Evolutionary conservation across 1,140 invertebrate species (phyloP).

Genomic region (Leptinotarsa lineolata): DNA sequence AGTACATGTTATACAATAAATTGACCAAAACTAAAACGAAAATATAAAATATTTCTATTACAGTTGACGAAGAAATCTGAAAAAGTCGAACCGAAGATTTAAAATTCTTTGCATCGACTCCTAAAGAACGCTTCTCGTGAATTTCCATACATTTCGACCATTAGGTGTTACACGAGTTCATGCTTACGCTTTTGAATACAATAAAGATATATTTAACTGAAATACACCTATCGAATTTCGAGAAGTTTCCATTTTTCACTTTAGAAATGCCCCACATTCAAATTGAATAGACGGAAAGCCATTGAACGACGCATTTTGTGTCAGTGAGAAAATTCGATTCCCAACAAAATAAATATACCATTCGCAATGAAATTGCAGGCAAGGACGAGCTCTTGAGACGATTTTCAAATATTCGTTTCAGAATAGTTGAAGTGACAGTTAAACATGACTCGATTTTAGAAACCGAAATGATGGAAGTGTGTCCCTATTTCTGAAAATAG

Average conservation of each 20-base stretch:
- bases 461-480: not conserved
- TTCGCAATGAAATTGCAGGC: not conserved
- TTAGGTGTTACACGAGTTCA: no score
- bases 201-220: not conserved
- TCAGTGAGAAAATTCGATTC: not conserved
- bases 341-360: constrained; percentile 1
- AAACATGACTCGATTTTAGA: not conserved
- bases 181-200: no score
- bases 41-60: no score
- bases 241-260: not conserved
- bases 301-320: not conserved
- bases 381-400: not conserved
- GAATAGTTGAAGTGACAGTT: constrained; percentile 1
- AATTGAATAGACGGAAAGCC: not conserved
- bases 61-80: no score
- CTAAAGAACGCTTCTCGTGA: no score
- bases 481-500: no score
- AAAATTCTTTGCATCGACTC: no score
- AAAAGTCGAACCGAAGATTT: no score
- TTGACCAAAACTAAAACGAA: no score
- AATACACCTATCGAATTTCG: not conserved
- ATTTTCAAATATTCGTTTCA: not conserved
- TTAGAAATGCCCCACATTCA: not conserved
- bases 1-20: no score
- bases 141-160: no score